A percentile compares a stretch with the other conserved stretches of the same genome.
phyloP scores from a whole-genome alignment of 2,888 invertebrate species.

The Phortica magna region DNA sequence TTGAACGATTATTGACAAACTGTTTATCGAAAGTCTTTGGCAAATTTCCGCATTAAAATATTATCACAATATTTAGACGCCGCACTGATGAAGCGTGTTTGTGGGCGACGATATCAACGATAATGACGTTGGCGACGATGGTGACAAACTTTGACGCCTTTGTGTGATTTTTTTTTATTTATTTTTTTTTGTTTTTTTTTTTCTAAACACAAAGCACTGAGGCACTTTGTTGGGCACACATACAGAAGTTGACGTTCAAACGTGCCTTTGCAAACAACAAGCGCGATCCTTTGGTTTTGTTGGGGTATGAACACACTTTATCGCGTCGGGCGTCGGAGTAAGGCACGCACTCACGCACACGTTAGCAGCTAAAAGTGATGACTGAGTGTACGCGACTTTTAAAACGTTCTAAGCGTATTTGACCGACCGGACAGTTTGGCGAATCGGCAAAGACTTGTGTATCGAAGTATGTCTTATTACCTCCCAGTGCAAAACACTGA shows the following conservation, averaged over 20 bases:
- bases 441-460: background rate
- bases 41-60: too few species aligned
- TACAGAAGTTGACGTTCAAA: too few species aligned
- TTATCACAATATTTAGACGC: background rate
- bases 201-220: too few species aligned
- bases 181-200: too few species aligned
- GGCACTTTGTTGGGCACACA: too few species aligned
- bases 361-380: background rate
- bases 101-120: background rate
- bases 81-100: background rate
- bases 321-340: background rate
- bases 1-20: background rate
- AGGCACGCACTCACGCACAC: background rate
- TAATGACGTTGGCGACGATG: background rate
- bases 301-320: background rate
- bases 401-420: constrained; percentile 2
- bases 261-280: too few species aligned
- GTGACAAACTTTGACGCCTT: background rate
- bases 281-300: background rate
- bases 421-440: background rate
- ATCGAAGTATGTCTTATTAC: constrained; percentile 60
- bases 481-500: constrained; percentile 72
- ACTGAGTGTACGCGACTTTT: constrained; percentile 1
- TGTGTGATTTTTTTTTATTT: background rate
- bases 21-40: background rate